Evolutionary conservation across 2,888 invertebrate genomes (phyloP), one percentile per base, ranked within the genome.

Genomic region (Lasiommata megera): DNA sequence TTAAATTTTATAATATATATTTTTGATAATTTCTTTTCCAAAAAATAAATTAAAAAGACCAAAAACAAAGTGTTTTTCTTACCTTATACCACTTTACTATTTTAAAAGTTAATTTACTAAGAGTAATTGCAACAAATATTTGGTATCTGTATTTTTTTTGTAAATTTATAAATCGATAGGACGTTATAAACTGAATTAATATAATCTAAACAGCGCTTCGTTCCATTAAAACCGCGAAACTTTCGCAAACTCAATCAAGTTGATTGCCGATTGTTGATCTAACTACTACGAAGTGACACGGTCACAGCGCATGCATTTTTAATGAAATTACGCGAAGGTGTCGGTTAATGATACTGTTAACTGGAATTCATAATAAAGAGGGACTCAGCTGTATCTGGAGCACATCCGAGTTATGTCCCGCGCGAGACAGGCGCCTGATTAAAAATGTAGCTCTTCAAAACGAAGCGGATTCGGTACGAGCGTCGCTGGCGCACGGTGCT

Each of bases 301-400:
- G 53, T 57, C 43, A 43, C 37, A 43, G 16, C 76, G 71, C 73
- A 70, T 88, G 77, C 80, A 82, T 82, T 82, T 87, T 88, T 82
- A 78, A 88, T 79, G 71, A 74, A 77, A 82, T 80, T 81, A 80
- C 82, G 81, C 80, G 82, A 81, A 85, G 84, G 81, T 84, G 82
- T 80, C 85, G 81, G 82, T 84, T 86, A 89, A 89, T 88, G 87
- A 88, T 82, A 84, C 81, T 82, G 86, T 86, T 90, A 89, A 89
- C 87, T 89, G 83, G 88, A 88, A 84, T 85, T 82, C 77, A 80
- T 87, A 88, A 89, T 88, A 82, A 76, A 82, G 80, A 80, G 77
- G 74, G 80, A 78, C 84, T 77, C 88, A 87, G 86, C 84, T 89
- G 88, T 83, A 84, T 79, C 79, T 78, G 76, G 77, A 82, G 76